These are phyloP conservation scores for Notarius lentiginosus DNA, from an alignment of 2,113 vertebrate species.

Conservation along the genomic window DNA sequence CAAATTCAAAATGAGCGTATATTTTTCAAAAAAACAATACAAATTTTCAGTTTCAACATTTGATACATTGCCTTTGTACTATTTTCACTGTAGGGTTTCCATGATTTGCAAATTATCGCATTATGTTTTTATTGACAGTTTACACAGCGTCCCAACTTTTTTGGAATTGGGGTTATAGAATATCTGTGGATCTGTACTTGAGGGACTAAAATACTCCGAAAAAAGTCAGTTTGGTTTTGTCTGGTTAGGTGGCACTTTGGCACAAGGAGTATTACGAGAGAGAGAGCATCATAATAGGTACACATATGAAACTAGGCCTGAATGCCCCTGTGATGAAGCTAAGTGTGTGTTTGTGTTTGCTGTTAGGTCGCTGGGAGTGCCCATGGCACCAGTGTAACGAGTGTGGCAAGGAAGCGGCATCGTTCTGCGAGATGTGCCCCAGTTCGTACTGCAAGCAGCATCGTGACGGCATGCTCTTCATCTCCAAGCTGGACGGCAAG, in stretches of 20 bases:
- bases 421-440: slow-evolving; percentile 97
- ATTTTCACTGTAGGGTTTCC: no score
- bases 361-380: slow-evolving; percentile 95
- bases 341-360: background rate
- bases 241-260: background rate
- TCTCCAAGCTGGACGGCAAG: slow-evolving; percentile 95
- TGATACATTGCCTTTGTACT: no score
- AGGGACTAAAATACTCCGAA: background rate
- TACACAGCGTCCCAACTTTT: no score
- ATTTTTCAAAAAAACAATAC: no score
- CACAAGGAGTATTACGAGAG: no score
- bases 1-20: no score
- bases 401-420: slow-evolving; percentile 91
- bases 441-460: slow-evolving; percentile 97
- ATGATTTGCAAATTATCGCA: no score
- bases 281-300: background rate
- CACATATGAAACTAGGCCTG: background rate
- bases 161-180: background rate
- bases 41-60: no score
- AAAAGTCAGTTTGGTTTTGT: background rate
- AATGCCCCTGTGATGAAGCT: background rate
- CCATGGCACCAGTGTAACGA: slow-evolving; percentile 98
- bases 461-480: slow-evolving; percentile 95
- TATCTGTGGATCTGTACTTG: background rate
- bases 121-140: no score